Evolutionary conservation across 2,797 vertebrate species (phyloP), one percentile per base, ranked within the genome.

Genomic region (Miichthys miiuy): DNA sequence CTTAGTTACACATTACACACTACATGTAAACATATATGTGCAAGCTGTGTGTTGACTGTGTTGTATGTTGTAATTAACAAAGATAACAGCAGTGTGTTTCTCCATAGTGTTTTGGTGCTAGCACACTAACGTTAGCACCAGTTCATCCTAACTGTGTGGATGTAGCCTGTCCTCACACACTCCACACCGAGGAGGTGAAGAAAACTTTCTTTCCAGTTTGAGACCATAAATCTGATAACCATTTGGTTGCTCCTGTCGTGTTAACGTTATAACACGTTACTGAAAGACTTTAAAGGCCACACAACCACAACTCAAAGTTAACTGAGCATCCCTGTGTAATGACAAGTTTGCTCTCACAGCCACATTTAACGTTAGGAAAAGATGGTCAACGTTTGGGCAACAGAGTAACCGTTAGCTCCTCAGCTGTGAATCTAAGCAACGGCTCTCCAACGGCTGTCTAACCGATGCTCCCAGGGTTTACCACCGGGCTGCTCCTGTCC

Each of bases 341-440:
- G 90, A 89, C 92, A 93, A 94, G 90, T 93, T 94, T 89, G 77
- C 84, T 68, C 84, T 68, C 66, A 21, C 61, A 81, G 80, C 72
- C 71, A 52, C 79, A 83, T 82, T 84, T 51, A 18, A 65, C 64
- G 75, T 54, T 27, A 25, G 42, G 61, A n/a, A 47, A 74, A 87
- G 79, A 89, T 82, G 70, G 74, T 83, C 65, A 77, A 0, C 75
- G 62, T 74, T 34, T 51, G 66, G 63, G 68, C 69, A 71, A 23
- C 20, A 57, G 63, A 68, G 80, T 63, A 80, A 72, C 85, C 81
- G 80, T 81, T 87, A 90, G 85, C 88, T 77, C 56, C 12, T 71
- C 68, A 25, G 50, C 68, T 42, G 50, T 20, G 41, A 42, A 34
- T 82, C 73, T 65, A 68, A 42, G 48, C 75, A 61, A 25, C n/a